Conservation (phyloP, 2,888 invertebrate genomes). For the Agrenia bidenticulata region DNA sequence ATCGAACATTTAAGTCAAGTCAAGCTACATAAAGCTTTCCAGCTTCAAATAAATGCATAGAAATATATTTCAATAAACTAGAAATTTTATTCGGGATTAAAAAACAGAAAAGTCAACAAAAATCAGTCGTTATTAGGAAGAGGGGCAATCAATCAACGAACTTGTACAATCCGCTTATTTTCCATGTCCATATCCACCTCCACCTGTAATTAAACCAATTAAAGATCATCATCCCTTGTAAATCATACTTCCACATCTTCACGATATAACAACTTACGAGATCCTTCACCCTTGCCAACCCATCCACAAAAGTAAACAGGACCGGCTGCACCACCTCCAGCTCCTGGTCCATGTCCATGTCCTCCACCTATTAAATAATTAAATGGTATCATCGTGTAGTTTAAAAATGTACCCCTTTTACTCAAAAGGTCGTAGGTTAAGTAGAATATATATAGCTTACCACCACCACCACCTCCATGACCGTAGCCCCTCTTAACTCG, state of each 20-base stretch:
- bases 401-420: not conserved
- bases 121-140: no score
- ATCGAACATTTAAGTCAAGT: no score
- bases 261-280: not conserved
- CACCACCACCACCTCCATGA: slow-evolving; percentile 12
- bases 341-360: slow-evolving; percentile 9
- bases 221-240: no score
- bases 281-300: slow-evolving; percentile 13
- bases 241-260: not conserved
- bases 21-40: no score
- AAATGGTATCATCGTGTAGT: not conserved
- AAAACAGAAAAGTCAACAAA: no score
- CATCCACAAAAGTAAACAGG: slow-evolving; percentile 18
- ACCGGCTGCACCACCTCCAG: slow-evolving; percentile 16
- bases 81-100: no score
- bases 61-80: no score
- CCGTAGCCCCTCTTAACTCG: slow-evolving; percentile 10
- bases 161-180: no score
- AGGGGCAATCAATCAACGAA: no score
- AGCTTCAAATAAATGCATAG: no score
- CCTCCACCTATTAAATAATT: not conserved
- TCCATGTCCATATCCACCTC: slow-evolving; percentile 9
- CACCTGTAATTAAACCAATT: not conserved
- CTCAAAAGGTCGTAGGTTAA: not conserved
- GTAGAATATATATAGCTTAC: not conserved